Base-by-base conservation (phyloP, 2,113 vertebrate species). In the Corydoras sp. region DNA sequence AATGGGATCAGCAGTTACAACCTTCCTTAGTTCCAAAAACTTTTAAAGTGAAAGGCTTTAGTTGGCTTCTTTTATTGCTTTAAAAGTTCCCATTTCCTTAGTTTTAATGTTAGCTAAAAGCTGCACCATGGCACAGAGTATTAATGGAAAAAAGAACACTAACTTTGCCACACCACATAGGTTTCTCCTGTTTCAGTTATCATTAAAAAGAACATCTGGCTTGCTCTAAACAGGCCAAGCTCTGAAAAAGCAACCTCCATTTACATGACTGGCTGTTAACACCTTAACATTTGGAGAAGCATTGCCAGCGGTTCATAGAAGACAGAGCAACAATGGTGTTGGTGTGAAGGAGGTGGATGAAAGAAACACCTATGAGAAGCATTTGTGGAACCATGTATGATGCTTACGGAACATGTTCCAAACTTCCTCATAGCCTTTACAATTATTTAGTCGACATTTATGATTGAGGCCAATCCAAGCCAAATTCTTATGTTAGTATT, bases 181-280 rank as follows among this genome's bases (percentile, higher is more conserved):
- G 11, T 73, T 62, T 65, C 63, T 67, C 50, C 49, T 43, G 60
- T 66, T 74, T 75, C 67, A 72, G 30, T 72, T 71, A 74, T 74
- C 70, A 73, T 72, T 59, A 69, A 73, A 65, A 73, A 29, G 62
- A 68, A 50, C 64, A 63, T 72, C 72, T 75, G 75, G 68, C 71
- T 77, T 72, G 50, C 64, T 62, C 59, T 70, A 73, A 66, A 71
- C 53, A 68, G 67, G 29, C 66, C 60, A 49, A 51, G 9, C 55
- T 72, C 64, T 61, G 60, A 68, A 76, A 53, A 10, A 35, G 54
- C 58, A 68, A 71, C 68, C 71, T 59, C 54, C 63, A 68, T 79
- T 74, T 76, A 74, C 71, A 73, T 35, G 32, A 43, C 59, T 71
- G 68, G 68, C 74, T 76, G 78, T 79, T 77, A 77, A 80, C 68